A percentile compares a stretch with the other conserved stretches of the same genome.
phyloP scores from a whole-genome alignment of 2,113 vertebrate species.

The Nerophis lumbriciformis region DNA sequence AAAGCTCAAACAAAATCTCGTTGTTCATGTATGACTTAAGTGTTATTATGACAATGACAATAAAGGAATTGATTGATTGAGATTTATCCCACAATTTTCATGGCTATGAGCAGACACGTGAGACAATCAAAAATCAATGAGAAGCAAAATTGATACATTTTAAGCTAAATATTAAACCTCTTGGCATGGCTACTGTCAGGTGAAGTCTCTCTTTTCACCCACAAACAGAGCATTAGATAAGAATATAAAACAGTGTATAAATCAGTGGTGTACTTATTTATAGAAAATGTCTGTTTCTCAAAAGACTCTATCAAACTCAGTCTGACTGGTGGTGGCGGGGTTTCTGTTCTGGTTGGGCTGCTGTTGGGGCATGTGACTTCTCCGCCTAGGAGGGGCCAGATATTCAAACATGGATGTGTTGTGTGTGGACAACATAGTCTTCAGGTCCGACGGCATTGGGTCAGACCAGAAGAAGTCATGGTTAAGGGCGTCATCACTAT shows the following conservation, averaged over 20 bases:
- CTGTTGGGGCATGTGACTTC: conserved; percentile 94
- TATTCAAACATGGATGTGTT: conserved; percentile 99
- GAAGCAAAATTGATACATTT: background rate
- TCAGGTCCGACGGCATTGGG: conserved; percentile 97
- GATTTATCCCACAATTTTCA: too few species aligned
- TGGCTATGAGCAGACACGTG: background rate
- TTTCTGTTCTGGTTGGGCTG: conserved; percentile 91
- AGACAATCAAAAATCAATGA: background rate
- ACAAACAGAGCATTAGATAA: too few species aligned
- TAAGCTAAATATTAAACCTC: too few species aligned
- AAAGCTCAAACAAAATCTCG: too few species aligned
- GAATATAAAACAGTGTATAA: too few species aligned
- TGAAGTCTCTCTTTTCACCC: too few species aligned
- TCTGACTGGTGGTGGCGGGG: conserved; percentile 87
- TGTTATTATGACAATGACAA: too few species aligned
- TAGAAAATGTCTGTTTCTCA: conserved; percentile 11
- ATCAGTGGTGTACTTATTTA: too few species aligned
- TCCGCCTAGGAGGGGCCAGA: conserved; percentile 84
- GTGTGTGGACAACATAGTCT: conserved; percentile 97
- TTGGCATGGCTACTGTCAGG: too few species aligned
- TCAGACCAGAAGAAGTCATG: conserved; percentile 99
- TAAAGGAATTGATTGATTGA: too few species aligned
- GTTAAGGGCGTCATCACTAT: conserved; percentile 93
- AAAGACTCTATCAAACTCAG: conserved; percentile 94
- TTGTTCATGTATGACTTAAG: too few species aligned